Conservation (phyloP, 2,113 vertebrate species). For the Cheilinus undulatus region DNA sequence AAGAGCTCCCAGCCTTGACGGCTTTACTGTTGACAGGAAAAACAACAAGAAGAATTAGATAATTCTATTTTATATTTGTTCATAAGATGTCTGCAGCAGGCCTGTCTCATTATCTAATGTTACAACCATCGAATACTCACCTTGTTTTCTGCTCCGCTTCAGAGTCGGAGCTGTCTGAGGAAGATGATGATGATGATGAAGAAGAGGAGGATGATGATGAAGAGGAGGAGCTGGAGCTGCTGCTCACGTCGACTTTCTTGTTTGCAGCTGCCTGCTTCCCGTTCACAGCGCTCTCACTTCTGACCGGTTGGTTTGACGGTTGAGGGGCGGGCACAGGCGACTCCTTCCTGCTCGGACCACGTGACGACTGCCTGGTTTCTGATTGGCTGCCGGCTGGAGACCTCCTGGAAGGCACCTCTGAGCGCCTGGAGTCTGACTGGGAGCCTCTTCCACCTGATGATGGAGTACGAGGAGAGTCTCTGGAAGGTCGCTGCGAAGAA, state of each 20-base stretch:
- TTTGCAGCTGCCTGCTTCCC: conserved; percentile 62
- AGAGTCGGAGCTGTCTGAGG: conserved; percentile 84
- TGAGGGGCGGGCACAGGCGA: neutral
- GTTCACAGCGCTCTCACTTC: conserved; percentile 52
- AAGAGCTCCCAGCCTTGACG: conserved; percentile 44
- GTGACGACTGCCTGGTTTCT: conserved; percentile 36
- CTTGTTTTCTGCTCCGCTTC: conserved; percentile 76
- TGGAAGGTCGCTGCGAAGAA: conserved; percentile 40
- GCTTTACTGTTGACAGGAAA: conserved; percentile 41
- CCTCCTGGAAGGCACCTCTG: conserved; percentile 8
- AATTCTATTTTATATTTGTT: neutral
- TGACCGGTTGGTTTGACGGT: neutral
- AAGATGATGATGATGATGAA: conserved; percentile 77
- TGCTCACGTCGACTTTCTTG: conserved; percentile 61
- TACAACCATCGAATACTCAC: conserved; percentile 55
- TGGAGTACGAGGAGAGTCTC: conserved; percentile 33
- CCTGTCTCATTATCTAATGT: neutral
- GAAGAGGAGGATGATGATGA: conserved; percentile 75
- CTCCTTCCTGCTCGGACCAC: conserved; percentile 32
- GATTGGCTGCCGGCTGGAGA: conserved; percentile 53
- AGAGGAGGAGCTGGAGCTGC: conserved; percentile 78
- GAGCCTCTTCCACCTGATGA: conserved; percentile 21
- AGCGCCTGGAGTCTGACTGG: conserved; percentile 6
- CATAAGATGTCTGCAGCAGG: neutral
- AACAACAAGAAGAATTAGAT: neutral